Evolutionary conservation across 2,888 invertebrate species (phyloP), one percentile per base, ranked within the genome.

Genomic region (Lottia scabra): DNA sequence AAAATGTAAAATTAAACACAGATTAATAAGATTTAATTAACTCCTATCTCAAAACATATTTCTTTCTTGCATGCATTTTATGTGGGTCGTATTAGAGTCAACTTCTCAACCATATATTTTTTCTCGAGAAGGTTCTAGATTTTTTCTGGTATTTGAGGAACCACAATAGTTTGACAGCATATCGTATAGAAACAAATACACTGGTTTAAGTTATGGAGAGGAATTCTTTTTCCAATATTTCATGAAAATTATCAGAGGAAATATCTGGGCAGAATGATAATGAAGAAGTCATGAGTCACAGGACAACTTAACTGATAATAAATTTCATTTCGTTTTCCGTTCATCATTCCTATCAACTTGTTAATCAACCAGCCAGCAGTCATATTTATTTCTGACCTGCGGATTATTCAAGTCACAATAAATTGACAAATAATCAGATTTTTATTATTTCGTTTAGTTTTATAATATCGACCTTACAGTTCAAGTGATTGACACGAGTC

Each of bases 391-490:
- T 56, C 56, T 56, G 56, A 56, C 56, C 56, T 19, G 56, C 19
- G 19, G 56, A n/a, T 56, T n/a, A 56, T 56, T 56, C n/a, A 56
- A 56, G 56, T 56, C 56, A 56, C 56, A 19, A 19, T 10, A 56
- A 56, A 56, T 56, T 56, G 56, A 56, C 56, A 56, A 56, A 56
- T 56, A 56, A 56, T 56, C 56, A 56, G n/a, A 56, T 19, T 56
- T 56, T 56, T 56, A 56, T 56, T 56, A 56, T 56, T 56, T 56
- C 56, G 56, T 56, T 56, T 56, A n/a, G 56, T 56, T 56, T 56
- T 56, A 30, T 30, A 19, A 19, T 56, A 19, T 56, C 56, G 19
- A 56, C 19, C 19, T n/a, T n/a, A 56, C 10, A 19, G n/a, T 56
- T 56, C n/a, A 8, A 19, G 12, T 56, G 56, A 56, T 56, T 56